Conservation (phyloP, 2,888 invertebrate species). For the Scaptomyza polygonia region DNA sequence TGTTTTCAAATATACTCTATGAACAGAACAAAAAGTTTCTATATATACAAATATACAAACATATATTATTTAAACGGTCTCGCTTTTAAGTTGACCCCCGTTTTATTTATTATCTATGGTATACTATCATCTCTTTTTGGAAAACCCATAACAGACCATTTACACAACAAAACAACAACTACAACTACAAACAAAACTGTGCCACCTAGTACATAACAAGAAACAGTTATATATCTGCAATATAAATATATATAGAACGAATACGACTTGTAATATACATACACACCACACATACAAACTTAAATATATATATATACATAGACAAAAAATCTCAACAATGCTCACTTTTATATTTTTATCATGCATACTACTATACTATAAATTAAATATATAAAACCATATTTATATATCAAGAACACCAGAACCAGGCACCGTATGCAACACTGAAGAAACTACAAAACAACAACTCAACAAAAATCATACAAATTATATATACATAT, state of each 20-base stretch:
- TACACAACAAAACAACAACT: constrained; percentile 52
- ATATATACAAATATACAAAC: constrained; percentile 13
- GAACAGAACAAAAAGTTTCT: constrained; percentile 15
- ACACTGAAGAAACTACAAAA: constrained; percentile 56
- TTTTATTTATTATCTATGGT: neutral
- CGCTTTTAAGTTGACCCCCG: constrained; percentile 43
- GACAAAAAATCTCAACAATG: constrained; percentile 60
- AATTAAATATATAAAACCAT: constrained; percentile 14
- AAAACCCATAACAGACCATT: constrained; percentile 47
- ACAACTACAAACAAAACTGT: constrained; percentile 72
- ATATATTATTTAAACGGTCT: constrained; percentile 58
- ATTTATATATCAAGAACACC: constrained; percentile 51
- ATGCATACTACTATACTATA: constrained; percentile 59
- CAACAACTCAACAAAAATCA: neutral
- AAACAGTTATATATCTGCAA: constrained; percentile 77
- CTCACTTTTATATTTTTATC: constrained; percentile 80
- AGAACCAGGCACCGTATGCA: constrained; percentile 66
- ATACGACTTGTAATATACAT: constrained; percentile 59
- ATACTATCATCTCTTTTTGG: constrained; percentile 14
- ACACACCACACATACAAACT: constrained; percentile 19
- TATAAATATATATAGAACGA: constrained; percentile 39
- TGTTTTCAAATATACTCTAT: constrained; percentile 36
- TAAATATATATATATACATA: constrained; percentile 1
- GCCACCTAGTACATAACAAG: constrained; percentile 80
- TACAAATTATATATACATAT: neutral